Percentiles rank a stretch among this genome's conserved stretches.
phyloP scores from a whole-genome alignment of 2,797 vertebrate species.

The Oreochromis mossambicus region DNA sequence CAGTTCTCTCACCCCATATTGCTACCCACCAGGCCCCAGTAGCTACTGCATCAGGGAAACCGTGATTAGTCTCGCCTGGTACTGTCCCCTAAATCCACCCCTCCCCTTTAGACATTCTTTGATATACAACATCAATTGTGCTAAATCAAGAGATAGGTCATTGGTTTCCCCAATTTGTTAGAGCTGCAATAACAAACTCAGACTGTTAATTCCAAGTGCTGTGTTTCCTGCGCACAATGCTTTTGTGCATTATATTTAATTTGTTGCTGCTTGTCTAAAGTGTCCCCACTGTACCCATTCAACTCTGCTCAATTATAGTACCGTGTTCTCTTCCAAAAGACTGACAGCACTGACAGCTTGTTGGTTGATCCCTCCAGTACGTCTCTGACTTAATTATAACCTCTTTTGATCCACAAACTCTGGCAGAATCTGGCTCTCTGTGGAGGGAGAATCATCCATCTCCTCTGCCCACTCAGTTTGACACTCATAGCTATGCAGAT shows the following conservation, averaged over 20 bases:
- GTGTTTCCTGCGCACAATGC: not conserved
- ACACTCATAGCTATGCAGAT: constrained; percentile 32
- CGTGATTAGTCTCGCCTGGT: not conserved
- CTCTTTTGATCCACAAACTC: constrained; percentile 49
- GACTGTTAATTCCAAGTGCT: not conserved
- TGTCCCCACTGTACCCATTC: constrained; percentile 30
- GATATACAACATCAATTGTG: not conserved
- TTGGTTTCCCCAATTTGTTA: not conserved
- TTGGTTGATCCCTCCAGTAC: constrained; percentile 32
- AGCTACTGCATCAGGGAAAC: not conserved
- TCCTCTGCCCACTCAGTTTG: constrained; percentile 21
- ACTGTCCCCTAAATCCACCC: not conserved
- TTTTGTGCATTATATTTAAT: constrained; percentile 21
- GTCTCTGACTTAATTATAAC: constrained; percentile 60
- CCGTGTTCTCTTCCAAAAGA: constrained; percentile 29
- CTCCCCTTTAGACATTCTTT: not conserved
- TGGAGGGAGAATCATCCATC: constrained; percentile 24
- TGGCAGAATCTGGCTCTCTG: constrained; percentile 24
- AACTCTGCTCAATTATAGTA: constrained; percentile 15
- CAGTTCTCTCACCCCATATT: not conserved
- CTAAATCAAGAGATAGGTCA: not conserved
- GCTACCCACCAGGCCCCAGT: not conserved
- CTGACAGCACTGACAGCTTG: constrained; percentile 48
- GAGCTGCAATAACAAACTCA: not conserved
- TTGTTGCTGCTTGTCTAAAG: constrained; percentile 24